These are phyloP conservation scores for Octodonta nipae DNA, from an alignment of 2,888 invertebrate species.

Conservation along the genomic window DNA sequence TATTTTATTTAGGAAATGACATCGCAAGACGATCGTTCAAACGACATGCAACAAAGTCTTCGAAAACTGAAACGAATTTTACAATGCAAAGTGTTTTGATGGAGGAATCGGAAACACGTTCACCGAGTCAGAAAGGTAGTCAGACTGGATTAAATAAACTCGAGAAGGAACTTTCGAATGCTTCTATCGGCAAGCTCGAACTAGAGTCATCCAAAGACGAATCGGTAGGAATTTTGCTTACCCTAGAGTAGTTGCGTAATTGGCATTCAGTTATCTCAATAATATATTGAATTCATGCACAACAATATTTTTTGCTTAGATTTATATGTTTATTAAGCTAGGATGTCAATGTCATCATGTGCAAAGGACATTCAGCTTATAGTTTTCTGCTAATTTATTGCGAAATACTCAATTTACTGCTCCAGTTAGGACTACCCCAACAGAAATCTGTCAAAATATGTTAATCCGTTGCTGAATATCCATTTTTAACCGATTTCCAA, in stretches of 20 bases:
- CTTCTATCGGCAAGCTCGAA: conserved; percentile 19
- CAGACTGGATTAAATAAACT: conserved; percentile 27
- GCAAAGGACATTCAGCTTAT: too few relatives aligned
- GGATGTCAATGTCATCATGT: too few relatives aligned
- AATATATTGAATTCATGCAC: too few relatives aligned
- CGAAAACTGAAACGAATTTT: conserved; percentile 35
- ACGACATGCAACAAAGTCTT: conserved; percentile 28
- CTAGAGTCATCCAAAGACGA: conserved; percentile 17
- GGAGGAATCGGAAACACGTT: conserved; percentile 29
- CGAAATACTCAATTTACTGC: too few relatives aligned
- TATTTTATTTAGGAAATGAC: conserved; percentile 41
- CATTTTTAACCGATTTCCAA: too few relatives aligned
- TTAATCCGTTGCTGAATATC: too few relatives aligned
- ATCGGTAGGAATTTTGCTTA: conserved; percentile 13
- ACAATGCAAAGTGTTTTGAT: conserved; percentile 29
- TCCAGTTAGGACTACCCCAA: too few relatives aligned
- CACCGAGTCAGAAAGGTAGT: conserved; percentile 21
- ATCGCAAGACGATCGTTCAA: conserved; percentile 68
- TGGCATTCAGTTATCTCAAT: too few relatives aligned
- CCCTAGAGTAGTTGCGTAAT: conserved; percentile 1
- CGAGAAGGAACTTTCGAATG: conserved; percentile 30
- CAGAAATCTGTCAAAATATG: too few relatives aligned
- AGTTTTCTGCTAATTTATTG: too few relatives aligned
- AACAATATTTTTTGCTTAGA: too few relatives aligned
- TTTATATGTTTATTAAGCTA: too few relatives aligned